Conservation (phyloP, 2,888 invertebrate genomes). For the Chouioia cunea region DNA sequence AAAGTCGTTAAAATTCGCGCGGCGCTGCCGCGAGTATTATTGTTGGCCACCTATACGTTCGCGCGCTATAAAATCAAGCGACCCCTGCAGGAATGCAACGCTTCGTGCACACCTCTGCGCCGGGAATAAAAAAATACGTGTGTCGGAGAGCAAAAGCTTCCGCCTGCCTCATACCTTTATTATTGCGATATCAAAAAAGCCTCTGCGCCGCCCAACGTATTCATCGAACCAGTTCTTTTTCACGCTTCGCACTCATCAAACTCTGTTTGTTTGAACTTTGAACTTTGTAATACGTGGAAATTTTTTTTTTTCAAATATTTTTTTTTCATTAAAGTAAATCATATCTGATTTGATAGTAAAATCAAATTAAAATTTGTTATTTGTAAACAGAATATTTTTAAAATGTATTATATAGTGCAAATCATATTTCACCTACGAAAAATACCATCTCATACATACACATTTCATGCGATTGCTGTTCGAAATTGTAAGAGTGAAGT, state of each 20-base stretch:
- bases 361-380: too few relatives aligned
- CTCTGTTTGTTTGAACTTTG: conserved; percentile 28
- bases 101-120: not conserved
- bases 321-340: conserved; percentile 4
- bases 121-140: conserved; percentile 22
- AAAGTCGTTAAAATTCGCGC: conserved; percentile 37
- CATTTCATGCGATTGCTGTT: too few relatives aligned
- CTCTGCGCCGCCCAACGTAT: not conserved
- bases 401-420: too few relatives aligned
- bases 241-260: conserved; percentile 21
- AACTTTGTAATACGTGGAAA: conserved; percentile 8
- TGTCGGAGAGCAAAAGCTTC: not conserved
- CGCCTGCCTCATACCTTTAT: conserved; percentile 18
- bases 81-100: conserved; percentile 19
- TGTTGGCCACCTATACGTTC: not conserved
- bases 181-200: conserved; percentile 31
- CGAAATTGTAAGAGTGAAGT: too few relatives aligned
- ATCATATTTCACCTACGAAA: too few relatives aligned
- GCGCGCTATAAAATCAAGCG: conserved; percentile 26
- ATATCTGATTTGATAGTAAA: too few relatives aligned
- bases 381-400: too few relatives aligned
- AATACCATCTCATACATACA: too few relatives aligned
- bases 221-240: conserved; percentile 3
- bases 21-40: conserved; percentile 7
- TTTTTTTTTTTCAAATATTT: conserved; percentile 7